Evolutionary conservation across 2,113 vertebrate genomes (phyloP), one percentile per base, ranked within the genome.

Genomic region (Mustela nigripes): DNA sequence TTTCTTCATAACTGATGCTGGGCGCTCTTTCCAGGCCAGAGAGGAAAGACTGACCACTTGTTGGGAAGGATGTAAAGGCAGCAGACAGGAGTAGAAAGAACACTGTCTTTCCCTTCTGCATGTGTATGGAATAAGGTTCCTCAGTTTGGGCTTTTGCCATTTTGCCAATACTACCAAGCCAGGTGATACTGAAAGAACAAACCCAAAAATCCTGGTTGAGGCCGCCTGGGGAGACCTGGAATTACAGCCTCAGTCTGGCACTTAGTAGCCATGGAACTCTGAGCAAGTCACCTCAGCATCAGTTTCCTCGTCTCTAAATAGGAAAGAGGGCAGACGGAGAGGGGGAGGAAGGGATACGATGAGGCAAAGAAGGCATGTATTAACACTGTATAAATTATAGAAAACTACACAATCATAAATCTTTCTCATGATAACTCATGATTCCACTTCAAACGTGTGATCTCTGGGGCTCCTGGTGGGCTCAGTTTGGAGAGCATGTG

Each of bases 371-470:
- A 85, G 60, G 15, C 65, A 28, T 48, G 28, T 24, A 3, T 28
- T n/a, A 22, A 69, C 10, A 39, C 60, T 39, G 12, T n/a, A 10
- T 86, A 89, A 89, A 83, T 81, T 56, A 82, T 5, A 53, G 76
- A 91, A n/a, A 94, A 65, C 69, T 11, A 18, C 15, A 14, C 21
- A 11, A 4, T 74, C n/a, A 10, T 73, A 91, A 94, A 79, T 91
- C 85, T 84, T 16, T 63, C 60, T 92, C 18, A 71, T 79, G 82
- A 24, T 85, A 84, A 67, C 6, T 58, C 81, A 36, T 15, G 48
- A 63, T 81, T 96, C 53, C 89, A 21, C 60, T 79, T 89, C 89
- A 87, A 97, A 78, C 86, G 48, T 93, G 93, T 93, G 89, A 84
- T 67, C 60, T 36, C 62, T 56, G 24, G 42, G 14, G 42, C 14